Percentiles rank a stretch among this genome's conserved stretches.
These are phyloP conservation scores for Parnassius glacialis DNA, from an alignment of 2,888 invertebrate genomes.

Conservation along the genomic window DNA sequence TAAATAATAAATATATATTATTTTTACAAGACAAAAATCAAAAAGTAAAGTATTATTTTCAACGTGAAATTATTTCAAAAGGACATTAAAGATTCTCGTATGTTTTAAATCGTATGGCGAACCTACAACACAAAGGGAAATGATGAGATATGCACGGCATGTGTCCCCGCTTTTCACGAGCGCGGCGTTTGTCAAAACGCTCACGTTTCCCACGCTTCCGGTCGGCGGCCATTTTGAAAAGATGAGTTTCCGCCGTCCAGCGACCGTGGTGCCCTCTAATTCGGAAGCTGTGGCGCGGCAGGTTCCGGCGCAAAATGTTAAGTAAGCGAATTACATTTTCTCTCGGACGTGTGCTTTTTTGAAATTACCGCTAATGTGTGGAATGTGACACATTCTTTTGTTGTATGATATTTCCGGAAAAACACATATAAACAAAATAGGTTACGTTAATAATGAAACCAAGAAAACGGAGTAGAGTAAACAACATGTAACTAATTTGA, in stretches of 20 bases:
- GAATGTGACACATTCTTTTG: constrained; percentile 1
- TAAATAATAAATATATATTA: too few species aligned
- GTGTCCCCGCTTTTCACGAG: constrained; percentile 61
- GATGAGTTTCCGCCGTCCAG: constrained; percentile 67
- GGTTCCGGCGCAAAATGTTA: constrained; percentile 73
- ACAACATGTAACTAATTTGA: too few species aligned
- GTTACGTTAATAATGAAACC: background rate
- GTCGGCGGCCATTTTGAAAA: constrained; percentile 74
- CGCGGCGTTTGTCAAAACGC: constrained; percentile 73
- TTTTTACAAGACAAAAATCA: too few species aligned
- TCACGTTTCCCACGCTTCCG: constrained; percentile 75
- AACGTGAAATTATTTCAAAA: background rate
- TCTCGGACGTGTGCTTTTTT: constrained; percentile 37
- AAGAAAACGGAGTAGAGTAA: too few species aligned
- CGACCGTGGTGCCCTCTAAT: constrained; percentile 50
- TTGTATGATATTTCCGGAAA: background rate
- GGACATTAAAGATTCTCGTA: background rate
- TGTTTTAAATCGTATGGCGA: constrained; percentile 11
- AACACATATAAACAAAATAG: background rate
- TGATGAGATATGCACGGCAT: constrained; percentile 58
- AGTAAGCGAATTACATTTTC: constrained; percentile 69
- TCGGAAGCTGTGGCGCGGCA: constrained; percentile 58
- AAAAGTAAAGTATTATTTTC: background rate
- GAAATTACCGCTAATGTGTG: constrained; percentile 15
- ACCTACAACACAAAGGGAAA: constrained; percentile 41